Conservation (phyloP, 2,797 vertebrate genomes). For the Dallia pectoralis region DNA sequence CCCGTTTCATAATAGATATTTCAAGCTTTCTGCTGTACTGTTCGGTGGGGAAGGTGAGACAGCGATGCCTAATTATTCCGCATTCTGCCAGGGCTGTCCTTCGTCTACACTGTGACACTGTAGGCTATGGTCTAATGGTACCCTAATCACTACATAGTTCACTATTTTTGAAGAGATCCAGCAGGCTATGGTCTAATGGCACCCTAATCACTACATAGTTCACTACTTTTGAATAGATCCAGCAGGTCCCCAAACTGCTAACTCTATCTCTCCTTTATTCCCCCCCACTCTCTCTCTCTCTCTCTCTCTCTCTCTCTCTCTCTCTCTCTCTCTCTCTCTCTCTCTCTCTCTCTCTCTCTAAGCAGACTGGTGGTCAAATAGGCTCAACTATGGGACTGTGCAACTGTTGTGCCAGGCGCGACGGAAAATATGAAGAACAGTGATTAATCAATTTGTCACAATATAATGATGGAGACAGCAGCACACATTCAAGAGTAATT, state of each 20-base stretch:
- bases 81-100: background rate
- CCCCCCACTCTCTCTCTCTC: no score
- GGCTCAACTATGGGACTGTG: background rate
- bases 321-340: no score
- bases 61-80: slow-evolving; percentile 1
- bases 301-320: background rate
- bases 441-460: background rate
- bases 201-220: no score
- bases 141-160: background rate
- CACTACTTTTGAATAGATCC: no score
- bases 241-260: no score
- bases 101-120: background rate
- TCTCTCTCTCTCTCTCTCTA: no score
- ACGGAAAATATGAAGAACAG: background rate
- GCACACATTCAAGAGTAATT: background rate
- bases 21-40: background rate
- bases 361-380: background rate
- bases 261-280: no score
- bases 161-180: background rate
- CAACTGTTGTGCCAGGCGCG: background rate
- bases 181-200: no score
- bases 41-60: background rate
- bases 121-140: background rate
- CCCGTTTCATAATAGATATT: background rate
- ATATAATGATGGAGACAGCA: background rate